Conservation (phyloP, 1,140 invertebrate species). For the Drusus annulatus region DNA sequence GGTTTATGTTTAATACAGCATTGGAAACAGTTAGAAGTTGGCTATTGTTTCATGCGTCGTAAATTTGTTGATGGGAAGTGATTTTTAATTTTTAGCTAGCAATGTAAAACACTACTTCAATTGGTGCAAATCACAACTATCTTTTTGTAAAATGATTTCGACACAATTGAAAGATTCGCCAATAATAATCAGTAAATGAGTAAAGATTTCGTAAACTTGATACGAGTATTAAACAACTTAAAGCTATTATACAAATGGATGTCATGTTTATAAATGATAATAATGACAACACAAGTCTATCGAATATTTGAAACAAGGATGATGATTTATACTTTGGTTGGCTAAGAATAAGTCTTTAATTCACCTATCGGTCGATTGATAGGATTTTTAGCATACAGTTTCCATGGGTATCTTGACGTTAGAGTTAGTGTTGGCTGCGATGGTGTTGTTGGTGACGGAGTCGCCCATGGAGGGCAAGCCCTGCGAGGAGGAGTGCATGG, state of each 20-base stretch:
- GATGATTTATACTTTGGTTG: constrained; percentile 55
- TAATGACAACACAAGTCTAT: constrained; percentile 16
- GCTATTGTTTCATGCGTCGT: too few relatives aligned
- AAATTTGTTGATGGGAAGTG: too few relatives aligned
- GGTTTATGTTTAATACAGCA: too few relatives aligned
- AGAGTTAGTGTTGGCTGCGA: constrained; percentile 71
- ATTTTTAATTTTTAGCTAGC: too few relatives aligned
- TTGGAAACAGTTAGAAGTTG: too few relatives aligned
- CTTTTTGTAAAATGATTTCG: too few relatives aligned
- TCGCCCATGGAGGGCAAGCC: constrained; percentile 84
- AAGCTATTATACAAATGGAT: constrained; percentile 3
- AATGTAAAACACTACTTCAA: too few relatives aligned
- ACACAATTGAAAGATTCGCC: too few relatives aligned
- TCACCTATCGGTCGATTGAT: constrained; percentile 26
- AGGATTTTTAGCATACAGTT: constrained; percentile 69
- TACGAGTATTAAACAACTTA: constrained; percentile 29
- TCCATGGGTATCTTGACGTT: constrained; percentile 69
- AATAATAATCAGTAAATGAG: too few relatives aligned
- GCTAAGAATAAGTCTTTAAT: constrained; percentile 53
- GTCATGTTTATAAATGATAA: constrained; percentile 23
- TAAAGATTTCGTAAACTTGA: not conserved
- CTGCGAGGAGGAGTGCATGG: constrained; percentile 79
- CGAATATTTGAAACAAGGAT: constrained; percentile 47
- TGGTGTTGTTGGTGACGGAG: constrained; percentile 80
- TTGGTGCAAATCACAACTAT: too few relatives aligned